A percentile compares a stretch with the other conserved stretches of the same genome.
phyloP scores from a whole-genome alignment of 2,113 vertebrate genomes.

The Okapia johnstoni region DNA sequence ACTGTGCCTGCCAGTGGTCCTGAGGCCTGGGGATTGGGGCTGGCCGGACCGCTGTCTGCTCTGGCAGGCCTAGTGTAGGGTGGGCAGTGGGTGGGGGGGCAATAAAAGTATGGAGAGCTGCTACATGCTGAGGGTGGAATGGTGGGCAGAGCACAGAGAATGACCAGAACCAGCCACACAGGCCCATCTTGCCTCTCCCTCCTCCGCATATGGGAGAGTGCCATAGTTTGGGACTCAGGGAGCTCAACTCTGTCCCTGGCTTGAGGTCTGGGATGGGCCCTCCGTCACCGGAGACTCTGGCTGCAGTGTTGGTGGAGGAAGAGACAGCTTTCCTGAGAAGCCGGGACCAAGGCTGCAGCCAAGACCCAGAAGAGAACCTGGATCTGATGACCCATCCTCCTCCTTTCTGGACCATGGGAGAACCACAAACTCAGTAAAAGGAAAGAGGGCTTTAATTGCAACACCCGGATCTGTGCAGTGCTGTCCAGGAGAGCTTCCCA shows the following conservation, averaged over 20 bases:
- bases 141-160: background rate
- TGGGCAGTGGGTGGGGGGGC: too few species aligned
- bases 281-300: background rate
- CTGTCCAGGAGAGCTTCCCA: background rate
- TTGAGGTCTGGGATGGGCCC: background rate
- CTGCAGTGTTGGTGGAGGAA: background rate
- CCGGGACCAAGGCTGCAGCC: background rate
- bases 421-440: background rate
- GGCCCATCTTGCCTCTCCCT: background rate
- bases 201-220: background rate
- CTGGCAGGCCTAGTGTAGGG: background rate
- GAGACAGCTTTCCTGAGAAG: background rate
- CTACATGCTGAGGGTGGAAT: background rate
- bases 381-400: background rate
- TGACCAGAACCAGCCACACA: background rate
- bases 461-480: too few species aligned
- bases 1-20: constrained; percentile 98
- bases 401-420: background rate
- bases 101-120: background rate
- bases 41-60: background rate
- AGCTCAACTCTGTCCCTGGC: background rate
- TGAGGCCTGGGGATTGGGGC: constrained; percentile 66
- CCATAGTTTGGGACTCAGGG: background rate
- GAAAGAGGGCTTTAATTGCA: background rate
- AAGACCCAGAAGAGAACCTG: background rate